phyloP scores from a whole-genome alignment of 37 sponge, comb jelly and placozoan species.

The Spongia lamella region DNA sequence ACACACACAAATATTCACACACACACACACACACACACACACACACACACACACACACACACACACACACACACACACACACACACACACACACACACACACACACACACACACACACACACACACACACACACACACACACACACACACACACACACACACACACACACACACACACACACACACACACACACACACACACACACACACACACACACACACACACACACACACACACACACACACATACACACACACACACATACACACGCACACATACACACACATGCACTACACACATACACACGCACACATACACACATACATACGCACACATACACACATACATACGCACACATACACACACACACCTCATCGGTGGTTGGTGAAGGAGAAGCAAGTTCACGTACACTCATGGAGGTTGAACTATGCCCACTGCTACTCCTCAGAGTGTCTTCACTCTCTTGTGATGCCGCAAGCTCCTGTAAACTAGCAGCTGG shows the following conservation, averaged over 20 bases:
- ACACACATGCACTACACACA: slow-evolving; percentile 10
- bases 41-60: slow-evolving; percentile 17
- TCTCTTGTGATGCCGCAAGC: too few species aligned
- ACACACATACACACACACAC: slow-evolving; percentile 11
- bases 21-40: slow-evolving; percentile 15
- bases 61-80: slow-evolving; percentile 18
- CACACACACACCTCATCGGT: not conserved
- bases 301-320: slow-evolving; percentile 13
- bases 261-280: slow-evolving; percentile 3
- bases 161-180: slow-evolving; percentile 10
- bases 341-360: slow-evolving; percentile 14
- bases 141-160: slow-evolving; percentile 19
- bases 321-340: slow-evolving; percentile 13
- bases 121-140: slow-evolving; percentile 8
- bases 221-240: slow-evolving; percentile 17
- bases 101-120: slow-evolving; percentile 7
- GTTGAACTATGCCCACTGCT: too few species aligned
- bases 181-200: slow-evolving; percentile 18
- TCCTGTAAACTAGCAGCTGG: slow-evolving; percentile 2
- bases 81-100: slow-evolving; percentile 20
- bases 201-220: slow-evolving; percentile 18
- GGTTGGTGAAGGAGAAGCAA: not conserved
- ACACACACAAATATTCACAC: not conserved
- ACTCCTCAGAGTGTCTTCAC: too few species aligned
- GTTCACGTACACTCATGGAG: too few species aligned